phyloP scores from a whole-genome alignment of 2,797 vertebrate genomes.

The Huso huso region DNA sequence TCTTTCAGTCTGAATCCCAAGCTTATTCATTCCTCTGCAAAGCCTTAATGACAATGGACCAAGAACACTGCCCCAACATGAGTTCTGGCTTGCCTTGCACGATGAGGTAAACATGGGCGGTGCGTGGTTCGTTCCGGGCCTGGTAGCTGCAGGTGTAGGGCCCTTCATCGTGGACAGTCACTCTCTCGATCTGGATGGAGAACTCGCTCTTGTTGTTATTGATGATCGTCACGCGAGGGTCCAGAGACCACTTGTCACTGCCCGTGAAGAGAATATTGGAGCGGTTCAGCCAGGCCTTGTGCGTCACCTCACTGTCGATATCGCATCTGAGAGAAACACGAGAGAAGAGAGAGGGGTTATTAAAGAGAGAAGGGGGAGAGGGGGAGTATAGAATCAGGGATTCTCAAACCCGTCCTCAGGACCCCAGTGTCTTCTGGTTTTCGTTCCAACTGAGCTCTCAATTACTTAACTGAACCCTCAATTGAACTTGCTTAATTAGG shows the following conservation, averaged over 20 bases:
- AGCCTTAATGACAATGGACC: too few species aligned
- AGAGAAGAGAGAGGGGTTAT: not conserved
- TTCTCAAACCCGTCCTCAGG: not conserved
- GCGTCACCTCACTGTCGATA: slow-evolving; percentile 80
- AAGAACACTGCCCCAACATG: not conserved
- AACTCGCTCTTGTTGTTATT: slow-evolving; percentile 79
- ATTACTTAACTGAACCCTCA: too few species aligned
- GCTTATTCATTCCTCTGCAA: not conserved
- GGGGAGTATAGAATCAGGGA: not conserved
- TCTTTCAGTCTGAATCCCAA: not conserved
- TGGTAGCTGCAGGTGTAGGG: slow-evolving; percentile 86
- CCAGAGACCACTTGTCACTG: slow-evolving; percentile 84
- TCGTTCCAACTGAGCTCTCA: too few species aligned
- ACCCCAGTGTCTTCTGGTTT: not conserved
- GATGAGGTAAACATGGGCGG: slow-evolving; percentile 81
- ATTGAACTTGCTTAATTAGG: too few species aligned
- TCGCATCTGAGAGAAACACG: slow-evolving; percentile 57
- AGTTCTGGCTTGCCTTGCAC: slow-evolving; percentile 65
- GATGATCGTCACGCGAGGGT: slow-evolving; percentile 71
- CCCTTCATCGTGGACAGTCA: slow-evolving; percentile 76
- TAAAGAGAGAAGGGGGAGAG: not conserved
- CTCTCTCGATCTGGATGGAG: slow-evolving; percentile 76
- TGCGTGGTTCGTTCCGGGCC: slow-evolving; percentile 77
- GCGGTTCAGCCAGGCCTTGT: slow-evolving; percentile 86
- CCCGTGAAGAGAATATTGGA: slow-evolving; percentile 85